Evolutionary conservation across 2,797 vertebrate genomes (phyloP).

Genomic region (Heliangelus exortis): DNA sequence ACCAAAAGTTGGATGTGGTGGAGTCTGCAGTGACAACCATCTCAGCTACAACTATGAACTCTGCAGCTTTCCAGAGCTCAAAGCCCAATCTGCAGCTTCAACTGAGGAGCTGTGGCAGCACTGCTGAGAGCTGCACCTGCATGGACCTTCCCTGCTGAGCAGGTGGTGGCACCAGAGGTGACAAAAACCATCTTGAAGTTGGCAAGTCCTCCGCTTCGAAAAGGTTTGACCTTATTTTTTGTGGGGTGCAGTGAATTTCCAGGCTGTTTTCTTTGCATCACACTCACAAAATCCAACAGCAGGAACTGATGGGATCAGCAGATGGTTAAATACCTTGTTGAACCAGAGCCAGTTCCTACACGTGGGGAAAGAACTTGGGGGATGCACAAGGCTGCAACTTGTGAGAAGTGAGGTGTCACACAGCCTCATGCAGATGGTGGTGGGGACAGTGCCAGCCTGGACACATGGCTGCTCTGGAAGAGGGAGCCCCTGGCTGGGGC

Average conservation of each 20-base stretch:
- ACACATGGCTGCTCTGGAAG: accelerated
- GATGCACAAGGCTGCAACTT: background rate
- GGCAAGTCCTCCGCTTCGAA: background rate
- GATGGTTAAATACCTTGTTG: constrained; percentile 45
- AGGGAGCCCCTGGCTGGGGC: background rate
- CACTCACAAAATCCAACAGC: background rate
- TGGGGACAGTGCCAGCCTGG: background rate
- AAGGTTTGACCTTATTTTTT: background rate
- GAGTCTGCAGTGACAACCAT: background rate
- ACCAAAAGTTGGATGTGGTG: background rate
- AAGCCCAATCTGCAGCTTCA: background rate
- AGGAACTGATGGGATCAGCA: constrained; percentile 3
- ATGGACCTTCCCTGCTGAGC: background rate
- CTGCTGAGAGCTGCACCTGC: background rate
- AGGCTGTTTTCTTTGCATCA: background rate
- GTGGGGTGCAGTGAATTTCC: background rate
- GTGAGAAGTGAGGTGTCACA: background rate
- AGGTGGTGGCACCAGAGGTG: background rate
- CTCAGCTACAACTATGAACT: background rate
- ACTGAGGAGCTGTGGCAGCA: background rate
- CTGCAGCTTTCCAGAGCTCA: background rate
- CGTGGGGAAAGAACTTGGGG: background rate
- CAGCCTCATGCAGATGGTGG: accelerated
- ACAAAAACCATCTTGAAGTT: background rate
- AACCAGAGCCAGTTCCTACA: background rate